phyloP scores from a whole-genome alignment of 2,797 vertebrate species.

The Enoplosus armatus region DNA sequence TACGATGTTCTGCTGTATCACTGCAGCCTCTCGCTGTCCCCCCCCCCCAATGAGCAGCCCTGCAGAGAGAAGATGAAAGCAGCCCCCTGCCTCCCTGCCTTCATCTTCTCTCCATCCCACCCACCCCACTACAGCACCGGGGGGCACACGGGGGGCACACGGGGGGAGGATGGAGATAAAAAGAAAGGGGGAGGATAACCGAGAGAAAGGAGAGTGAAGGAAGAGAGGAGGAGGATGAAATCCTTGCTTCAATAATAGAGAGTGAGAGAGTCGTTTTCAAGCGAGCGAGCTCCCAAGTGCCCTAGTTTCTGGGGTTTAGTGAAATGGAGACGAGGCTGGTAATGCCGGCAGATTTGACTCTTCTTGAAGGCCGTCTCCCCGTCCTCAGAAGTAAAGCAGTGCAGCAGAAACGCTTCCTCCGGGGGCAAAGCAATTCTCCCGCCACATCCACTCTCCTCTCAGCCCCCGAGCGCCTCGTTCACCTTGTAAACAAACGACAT shows the following conservation, averaged over 20 bases:
- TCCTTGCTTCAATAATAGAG: constrained; percentile 66
- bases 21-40: constrained; percentile 32
- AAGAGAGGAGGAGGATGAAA: constrained; percentile 35
- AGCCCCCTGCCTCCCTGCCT: constrained; percentile 39
- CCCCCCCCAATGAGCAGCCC: constrained; percentile 37
- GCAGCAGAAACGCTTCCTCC: constrained; percentile 5
- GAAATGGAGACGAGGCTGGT: constrained; percentile 51
- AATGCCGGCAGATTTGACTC: constrained; percentile 19
- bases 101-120: constrained; percentile 60
- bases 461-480: constrained; percentile 23
- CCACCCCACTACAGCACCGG: constrained; percentile 36
- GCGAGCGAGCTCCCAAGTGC: constrained; percentile 36
- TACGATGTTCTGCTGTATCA: constrained; percentile 40
- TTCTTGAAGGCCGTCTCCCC: constrained; percentile 8
- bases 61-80: constrained; percentile 70
- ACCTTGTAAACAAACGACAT: constrained; percentile 43
- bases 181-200: constrained; percentile 38
- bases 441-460: constrained; percentile 4
- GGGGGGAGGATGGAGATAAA: constrained; percentile 31
- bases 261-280: constrained; percentile 47
- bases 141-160: too few relatives aligned
- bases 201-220: constrained; percentile 24
- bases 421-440: constrained; percentile 2
- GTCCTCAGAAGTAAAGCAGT: not conserved
- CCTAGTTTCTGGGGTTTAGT: constrained; percentile 64